Evolutionary conservation across 2,797 vertebrate genomes (phyloP).

Genomic region (Neoniphon sammara): DNA sequence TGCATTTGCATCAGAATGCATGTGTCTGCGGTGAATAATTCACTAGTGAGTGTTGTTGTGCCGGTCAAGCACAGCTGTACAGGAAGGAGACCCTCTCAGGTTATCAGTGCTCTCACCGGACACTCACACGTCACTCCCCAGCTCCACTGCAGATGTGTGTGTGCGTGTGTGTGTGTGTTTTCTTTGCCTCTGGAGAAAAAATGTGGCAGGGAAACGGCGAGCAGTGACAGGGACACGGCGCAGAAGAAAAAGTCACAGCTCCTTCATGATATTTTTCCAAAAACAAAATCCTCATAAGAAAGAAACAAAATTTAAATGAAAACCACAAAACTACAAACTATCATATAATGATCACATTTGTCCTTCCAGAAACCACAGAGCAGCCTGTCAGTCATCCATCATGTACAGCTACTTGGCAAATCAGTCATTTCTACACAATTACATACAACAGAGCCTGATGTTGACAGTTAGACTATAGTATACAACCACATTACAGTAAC

Average conservation of each 20-base stretch:
- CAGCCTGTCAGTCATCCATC: no score
- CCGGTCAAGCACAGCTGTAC: constrained; percentile 77
- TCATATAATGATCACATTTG: no score
- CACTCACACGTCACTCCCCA: constrained; percentile 62
- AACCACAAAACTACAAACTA: neutral
- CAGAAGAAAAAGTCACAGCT: neutral
- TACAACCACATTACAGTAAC: neutral
- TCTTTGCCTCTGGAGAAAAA: constrained; percentile 30
- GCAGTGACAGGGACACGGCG: constrained; percentile 4
- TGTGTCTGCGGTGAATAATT: constrained; percentile 65
- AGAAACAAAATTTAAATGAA: constrained; percentile 5
- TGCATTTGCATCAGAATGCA: neutral
- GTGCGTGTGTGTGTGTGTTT: neutral
- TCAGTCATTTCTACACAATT: no score
- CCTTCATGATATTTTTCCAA: neutral
- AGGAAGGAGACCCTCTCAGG: constrained; percentile 79
- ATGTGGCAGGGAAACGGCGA: constrained; percentile 28
- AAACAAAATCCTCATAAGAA: constrained; percentile 38
- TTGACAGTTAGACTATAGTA: neutral
- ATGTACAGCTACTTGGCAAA: no score
- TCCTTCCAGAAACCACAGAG: no score
- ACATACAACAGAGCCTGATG: no score
- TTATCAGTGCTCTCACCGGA: constrained; percentile 75
- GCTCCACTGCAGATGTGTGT: constrained; percentile 57
- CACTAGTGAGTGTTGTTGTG: constrained; percentile 72